Evolutionary conservation across 2,888 invertebrate species (phyloP).

Genomic region (Limulus polyphemus): DNA sequence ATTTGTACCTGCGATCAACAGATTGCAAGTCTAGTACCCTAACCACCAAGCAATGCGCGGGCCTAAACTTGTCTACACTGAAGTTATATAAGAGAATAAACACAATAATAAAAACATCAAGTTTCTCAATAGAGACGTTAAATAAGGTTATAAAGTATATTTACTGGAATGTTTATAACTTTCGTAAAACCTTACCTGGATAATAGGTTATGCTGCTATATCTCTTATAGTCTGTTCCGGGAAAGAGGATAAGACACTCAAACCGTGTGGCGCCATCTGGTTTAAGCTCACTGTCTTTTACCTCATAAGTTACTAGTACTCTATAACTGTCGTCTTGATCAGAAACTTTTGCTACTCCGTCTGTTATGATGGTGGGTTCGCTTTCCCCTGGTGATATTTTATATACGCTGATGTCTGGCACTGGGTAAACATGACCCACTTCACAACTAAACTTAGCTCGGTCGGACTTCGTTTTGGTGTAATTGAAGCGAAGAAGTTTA

Average conservation of each 20-base stretch:
- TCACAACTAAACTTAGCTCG: conserved; percentile 24
- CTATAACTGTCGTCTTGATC: too few relatives aligned
- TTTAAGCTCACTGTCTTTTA: conserved; percentile 1
- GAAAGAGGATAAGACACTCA: conserved; percentile 23
- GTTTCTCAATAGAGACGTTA: too few relatives aligned
- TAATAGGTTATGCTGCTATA: conserved; percentile 19
- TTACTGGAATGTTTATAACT: too few relatives aligned
- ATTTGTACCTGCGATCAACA: too few relatives aligned
- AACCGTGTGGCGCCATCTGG: conserved; percentile 12
- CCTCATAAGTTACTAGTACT: not conserved
- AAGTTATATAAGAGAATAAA: too few relatives aligned
- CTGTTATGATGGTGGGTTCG: not conserved
- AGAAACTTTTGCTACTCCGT: too few relatives aligned
- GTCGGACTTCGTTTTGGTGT: conserved; percentile 12
- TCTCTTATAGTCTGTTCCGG: conserved; percentile 23
- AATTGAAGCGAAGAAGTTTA: conserved; percentile 21
- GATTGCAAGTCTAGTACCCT: too few relatives aligned
- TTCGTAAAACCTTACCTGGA: conserved; percentile 13
- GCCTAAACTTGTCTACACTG: too few relatives aligned
- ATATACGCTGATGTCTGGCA: conserved; percentile 27
- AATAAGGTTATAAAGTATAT: too few relatives aligned
- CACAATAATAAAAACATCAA: too few relatives aligned
- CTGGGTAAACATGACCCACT: conserved; percentile 27
- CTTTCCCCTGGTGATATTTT: conserved; percentile 7
- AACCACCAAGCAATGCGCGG: too few relatives aligned